Conservation (phyloP, 2,797 vertebrate species). For the Sebastolobus altivelis region DNA sequence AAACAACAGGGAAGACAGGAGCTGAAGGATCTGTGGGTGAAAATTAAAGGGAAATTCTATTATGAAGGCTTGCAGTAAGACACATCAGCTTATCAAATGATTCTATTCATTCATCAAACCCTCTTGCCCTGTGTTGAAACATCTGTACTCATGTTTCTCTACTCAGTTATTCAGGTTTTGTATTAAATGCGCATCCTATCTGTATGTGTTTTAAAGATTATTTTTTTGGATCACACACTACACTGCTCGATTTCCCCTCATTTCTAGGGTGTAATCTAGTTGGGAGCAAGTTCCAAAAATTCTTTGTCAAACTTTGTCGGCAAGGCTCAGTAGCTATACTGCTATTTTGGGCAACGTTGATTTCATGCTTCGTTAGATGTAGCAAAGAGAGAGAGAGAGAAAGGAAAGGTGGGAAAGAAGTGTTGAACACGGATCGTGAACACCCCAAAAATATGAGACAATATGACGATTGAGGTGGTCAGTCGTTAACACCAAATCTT, state of each 20-base stretch:
- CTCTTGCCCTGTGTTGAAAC: background rate
- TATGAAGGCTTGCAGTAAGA: background rate
- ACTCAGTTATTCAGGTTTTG: background rate
- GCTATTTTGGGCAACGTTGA: background rate
- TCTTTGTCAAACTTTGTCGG: background rate
- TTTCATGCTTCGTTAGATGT: background rate
- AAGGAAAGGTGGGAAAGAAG: background rate
- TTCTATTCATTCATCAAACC: background rate
- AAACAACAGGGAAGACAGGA: constrained; percentile 15
- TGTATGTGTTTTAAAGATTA: background rate
- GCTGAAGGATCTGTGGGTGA: constrained; percentile 1
- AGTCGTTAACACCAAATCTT: background rate
- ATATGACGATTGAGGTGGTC: background rate
- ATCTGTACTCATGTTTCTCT: background rate
- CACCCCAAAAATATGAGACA: background rate
- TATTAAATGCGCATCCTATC: background rate
- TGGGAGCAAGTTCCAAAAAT: background rate
- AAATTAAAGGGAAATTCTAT: background rate
- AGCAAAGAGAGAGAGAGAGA: rapidly evolving
- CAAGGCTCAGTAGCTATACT: background rate
- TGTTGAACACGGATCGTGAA: background rate
- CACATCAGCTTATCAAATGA: background rate
- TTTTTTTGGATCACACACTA: background rate
- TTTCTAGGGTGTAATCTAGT: background rate
- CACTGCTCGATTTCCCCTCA: background rate